Evolutionary conservation across 2,113 vertebrate species (phyloP), one percentile per base, ranked within the genome.

Genomic region (Thryonomys swinderianus): DNA sequence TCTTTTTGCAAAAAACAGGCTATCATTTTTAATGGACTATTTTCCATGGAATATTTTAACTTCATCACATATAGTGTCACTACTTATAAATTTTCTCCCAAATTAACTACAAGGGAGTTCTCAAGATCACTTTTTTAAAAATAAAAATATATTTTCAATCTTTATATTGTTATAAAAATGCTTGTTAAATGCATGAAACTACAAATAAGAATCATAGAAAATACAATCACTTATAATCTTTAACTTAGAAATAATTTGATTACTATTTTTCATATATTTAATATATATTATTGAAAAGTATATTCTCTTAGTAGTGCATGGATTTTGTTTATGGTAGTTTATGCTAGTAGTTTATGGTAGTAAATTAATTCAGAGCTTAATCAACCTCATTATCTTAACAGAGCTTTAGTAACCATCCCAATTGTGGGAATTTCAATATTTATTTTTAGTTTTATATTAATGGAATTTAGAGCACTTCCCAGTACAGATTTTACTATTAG

Each of bases 371-470:
- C n/a, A n/a, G n/a, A n/a, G n/a, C n/a, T n/a, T n/a, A n/a, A n/a
- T n/a, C n/a, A 79, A 14, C 34, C 66, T 74, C 25, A 71, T 74
- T 81, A 84, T 85, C 30, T 85, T 59, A 89, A 40, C 40, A 3
- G 30, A 37, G 66, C 42, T 84, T 16, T 76, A 85, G 16, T 30
- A 88, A n/a, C n/a, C n/a, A n/a, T n/a, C 93, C 1, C 0, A 8
- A 61, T 53, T 69, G 17, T 42, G 6, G 84, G 21, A 37, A 64
- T 66, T 37, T 3, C 6, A 93, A 78, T 16, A 95, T 69, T 40
- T 55, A 73, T 87, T 80, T 93, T 94, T 64, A 88, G 25, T 67
- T 93, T 96, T 80, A 62, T 85, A 64, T 71, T 91, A 94, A 53
- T 53, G 51, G 20, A 95, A 85, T 27, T 89, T 85, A 88, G 17